Evolutionary conservation across 2,888 invertebrate genomes (phyloP).

Genomic region (Spodoptera littoralis): DNA sequence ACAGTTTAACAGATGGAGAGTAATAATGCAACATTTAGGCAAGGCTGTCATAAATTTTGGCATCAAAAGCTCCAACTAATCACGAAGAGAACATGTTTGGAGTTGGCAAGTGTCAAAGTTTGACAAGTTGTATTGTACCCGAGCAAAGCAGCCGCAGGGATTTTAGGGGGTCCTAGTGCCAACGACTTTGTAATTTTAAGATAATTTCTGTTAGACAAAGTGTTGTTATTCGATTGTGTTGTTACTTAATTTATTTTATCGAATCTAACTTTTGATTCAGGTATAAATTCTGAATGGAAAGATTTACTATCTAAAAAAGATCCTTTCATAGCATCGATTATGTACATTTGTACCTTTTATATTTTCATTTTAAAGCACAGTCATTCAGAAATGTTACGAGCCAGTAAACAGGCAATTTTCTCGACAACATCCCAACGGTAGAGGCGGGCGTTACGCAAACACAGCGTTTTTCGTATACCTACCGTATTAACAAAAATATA

Average conservation of each 20-base stretch:
- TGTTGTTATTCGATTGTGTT: slow-evolving; percentile 19
- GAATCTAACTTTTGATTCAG: no score
- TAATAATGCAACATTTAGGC: slow-evolving; percentile 43
- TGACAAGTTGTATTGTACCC: slow-evolving; percentile 50
- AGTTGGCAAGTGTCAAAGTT: slow-evolving; percentile 60
- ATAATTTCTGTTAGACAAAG: slow-evolving; percentile 19
- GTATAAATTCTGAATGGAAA: no score
- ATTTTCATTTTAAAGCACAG: slow-evolving; percentile 27
- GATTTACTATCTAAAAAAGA: neutral
- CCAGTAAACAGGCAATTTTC: slow-evolving; percentile 49
- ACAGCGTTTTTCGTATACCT: slow-evolving; percentile 43
- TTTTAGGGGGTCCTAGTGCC: slow-evolving; percentile 17
- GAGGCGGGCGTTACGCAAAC: slow-evolving; percentile 43
- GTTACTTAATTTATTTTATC: slow-evolving; percentile 2
- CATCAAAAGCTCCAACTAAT: slow-evolving; percentile 50
- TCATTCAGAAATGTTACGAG: slow-evolving; percentile 33
- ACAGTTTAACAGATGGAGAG: slow-evolving; percentile 33
- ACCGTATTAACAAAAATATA: slow-evolving; percentile 48
- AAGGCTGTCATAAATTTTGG: slow-evolving; percentile 37
- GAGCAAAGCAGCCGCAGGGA: slow-evolving; percentile 26
- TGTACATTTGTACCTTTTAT: slow-evolving; percentile 33
- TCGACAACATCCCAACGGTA: slow-evolving; percentile 32
- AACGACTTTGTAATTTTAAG: slow-evolving; percentile 29
- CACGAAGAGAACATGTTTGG: slow-evolving; percentile 40
- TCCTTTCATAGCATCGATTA: slow-evolving; percentile 5